Conservation (phyloP, 2,113 vertebrate genomes). For the Tylochromis polylepis region DNA sequence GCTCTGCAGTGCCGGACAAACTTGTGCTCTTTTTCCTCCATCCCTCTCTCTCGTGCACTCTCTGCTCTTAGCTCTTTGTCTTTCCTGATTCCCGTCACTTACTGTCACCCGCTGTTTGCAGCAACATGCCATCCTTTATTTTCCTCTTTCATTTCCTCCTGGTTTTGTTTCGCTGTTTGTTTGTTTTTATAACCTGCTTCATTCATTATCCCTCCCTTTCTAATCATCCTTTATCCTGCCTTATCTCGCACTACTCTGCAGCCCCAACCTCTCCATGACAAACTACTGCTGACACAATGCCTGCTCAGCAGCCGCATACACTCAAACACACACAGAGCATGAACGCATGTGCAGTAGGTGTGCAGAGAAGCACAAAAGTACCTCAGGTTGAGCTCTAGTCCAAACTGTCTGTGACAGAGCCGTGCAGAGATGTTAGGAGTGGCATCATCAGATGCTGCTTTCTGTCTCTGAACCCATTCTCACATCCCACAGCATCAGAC, state of each 20-base stretch:
- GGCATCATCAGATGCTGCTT: not conserved
- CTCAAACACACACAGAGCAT: not conserved
- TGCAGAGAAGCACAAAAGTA: not conserved
- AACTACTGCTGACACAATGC: conserved; percentile 61
- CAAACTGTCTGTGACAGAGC: not conserved
- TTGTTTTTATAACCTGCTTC: not conserved
- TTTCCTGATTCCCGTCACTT: not conserved
- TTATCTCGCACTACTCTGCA: conserved; percentile 29
- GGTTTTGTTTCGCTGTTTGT: not conserved
- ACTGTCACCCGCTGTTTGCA: not conserved
- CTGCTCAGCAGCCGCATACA: conserved; percentile 53
- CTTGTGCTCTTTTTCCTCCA: conserved; percentile 5
- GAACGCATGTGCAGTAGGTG: not conserved
- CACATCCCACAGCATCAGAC: not conserved
- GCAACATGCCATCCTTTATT: not conserved
- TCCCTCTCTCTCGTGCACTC: not conserved
- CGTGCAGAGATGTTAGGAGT: conserved; percentile 4
- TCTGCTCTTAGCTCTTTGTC: not conserved
- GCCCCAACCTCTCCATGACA: conserved; percentile 20
- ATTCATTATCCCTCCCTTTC: not conserved
- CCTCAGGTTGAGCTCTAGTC: not conserved
- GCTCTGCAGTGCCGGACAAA: conserved; percentile 47
- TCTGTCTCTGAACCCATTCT: not conserved
- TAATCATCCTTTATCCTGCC: not conserved
- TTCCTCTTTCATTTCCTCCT: not conserved